Evolutionary conservation across 2,113 vertebrate genomes (phyloP), one percentile per base, ranked within the genome.

Genomic region (Herpailurus yagouaroundi): DNA sequence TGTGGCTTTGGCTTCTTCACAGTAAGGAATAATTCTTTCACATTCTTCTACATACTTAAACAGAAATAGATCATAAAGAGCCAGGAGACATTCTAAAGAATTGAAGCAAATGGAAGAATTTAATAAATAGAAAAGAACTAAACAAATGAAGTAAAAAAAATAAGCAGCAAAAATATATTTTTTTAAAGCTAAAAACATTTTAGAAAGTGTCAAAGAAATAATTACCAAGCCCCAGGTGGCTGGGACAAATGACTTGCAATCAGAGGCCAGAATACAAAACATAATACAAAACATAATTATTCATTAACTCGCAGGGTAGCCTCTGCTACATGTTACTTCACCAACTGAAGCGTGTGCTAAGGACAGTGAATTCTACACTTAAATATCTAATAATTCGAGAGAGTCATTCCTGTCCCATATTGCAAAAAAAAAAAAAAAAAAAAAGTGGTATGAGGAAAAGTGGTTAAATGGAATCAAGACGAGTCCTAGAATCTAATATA

Each of bases 201-300:
- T 83, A 89, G 21, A 86, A 94, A 69, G 21, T 93, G 76, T 87
- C 48, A 80, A 96, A 91, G 89, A 69, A 94, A 82, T 69, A 92
- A 97, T 95, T 86, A 97, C 77, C 74, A 94, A 95, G 41, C 52
- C 45, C 23, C 73, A 94, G 18, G 60, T 33, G 25, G 60, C 50
- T 94, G 38, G 84, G 60, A 64, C 93, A 97, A 97, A 73, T 86
- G 48, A 94, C 52, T 82, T 96, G 63, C 74, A 95, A 82, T 73
- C 90, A 92, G 79, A 96, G 94, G 73, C 84, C 93, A 94, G 77
- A 89, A 92, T 96, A 96, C 97, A 96, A 93, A 96, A 89, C 77
- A 93, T 29, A 89, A 92, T 96, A 96, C 97, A 96, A 93, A 96
- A 89, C 77, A 93, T 29, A 95, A 96, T 90, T 90, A 97, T 55